Evolutionary conservation across 2,113 vertebrate genomes (phyloP).

Genomic region (Aix galericulata): DNA sequence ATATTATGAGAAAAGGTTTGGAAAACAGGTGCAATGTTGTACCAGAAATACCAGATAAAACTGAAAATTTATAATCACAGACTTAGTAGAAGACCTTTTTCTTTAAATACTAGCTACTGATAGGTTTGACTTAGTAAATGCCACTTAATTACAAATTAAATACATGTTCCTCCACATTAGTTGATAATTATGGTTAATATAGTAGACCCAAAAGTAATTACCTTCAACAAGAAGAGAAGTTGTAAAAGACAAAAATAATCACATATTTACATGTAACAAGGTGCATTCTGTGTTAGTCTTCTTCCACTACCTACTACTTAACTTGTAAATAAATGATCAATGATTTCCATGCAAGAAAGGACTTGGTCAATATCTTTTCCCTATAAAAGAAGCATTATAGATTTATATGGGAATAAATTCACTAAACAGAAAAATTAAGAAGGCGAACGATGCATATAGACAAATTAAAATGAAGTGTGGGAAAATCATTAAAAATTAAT

Average conservation of each 20-base stretch:
- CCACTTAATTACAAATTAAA: conserved; percentile 22
- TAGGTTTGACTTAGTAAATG: conserved; percentile 5
- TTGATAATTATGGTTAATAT: conserved; percentile 6
- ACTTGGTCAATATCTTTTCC: neutral
- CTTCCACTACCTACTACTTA: neutral
- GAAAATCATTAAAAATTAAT: conserved; percentile 50
- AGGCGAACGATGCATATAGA: neutral
- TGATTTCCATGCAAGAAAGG: conserved; percentile 6
- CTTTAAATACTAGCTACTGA: neutral
- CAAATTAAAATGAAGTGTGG: conserved; percentile 29
- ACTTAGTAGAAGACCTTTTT: neutral
- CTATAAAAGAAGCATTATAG: neutral
- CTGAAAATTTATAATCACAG: neutral
- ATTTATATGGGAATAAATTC: conserved; percentile 35
- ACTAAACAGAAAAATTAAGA: conserved; percentile 38
- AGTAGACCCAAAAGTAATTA: conserved; percentile 35
- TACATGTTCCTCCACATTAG: neutral
- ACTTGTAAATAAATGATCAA: neutral
- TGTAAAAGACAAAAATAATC: conserved; percentile 29
- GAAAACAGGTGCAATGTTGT: neutral
- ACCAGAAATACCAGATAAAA: neutral
- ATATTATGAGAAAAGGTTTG: neutral
- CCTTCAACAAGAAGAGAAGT: neutral
- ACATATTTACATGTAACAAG: neutral
- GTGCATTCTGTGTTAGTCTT: neutral